Evolutionary conservation across 2,888 invertebrate genomes (phyloP), one percentile per base, ranked within the genome.

Genomic region (Idaea biselata): DNA sequence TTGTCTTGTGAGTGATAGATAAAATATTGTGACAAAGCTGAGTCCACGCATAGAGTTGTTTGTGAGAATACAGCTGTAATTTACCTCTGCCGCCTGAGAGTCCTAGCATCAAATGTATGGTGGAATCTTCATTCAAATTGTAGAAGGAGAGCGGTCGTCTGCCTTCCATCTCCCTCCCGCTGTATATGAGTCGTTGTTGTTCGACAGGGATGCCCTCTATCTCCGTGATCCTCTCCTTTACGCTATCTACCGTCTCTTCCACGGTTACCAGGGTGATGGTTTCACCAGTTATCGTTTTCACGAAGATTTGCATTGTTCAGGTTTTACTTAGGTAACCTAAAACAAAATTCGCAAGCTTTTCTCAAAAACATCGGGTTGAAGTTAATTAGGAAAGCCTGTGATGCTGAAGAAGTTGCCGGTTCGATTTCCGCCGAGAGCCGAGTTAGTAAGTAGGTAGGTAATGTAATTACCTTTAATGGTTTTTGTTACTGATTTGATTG

Each of bases 261-360:
- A 14, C 57, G 17, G 64, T 63, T 14, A 55, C 66, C 11, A 64
- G 55, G 3, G 63, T 60, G 8, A 68, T 55, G 6, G 68, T 68
- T 11, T 66, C 64, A 5, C 62, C 66, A 16, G 60, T 54, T 17
- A 66, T 58, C 2, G 61, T 59, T 58, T 54, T 53, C 7, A 68
- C 61, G 58, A 66, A 66, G 17, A 68, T 59, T 56, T 68, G 63
- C 68, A 68, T 68, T 1, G 32, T 32, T 32, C 32, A 8, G 4
- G 6, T 32, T 4, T 32, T 32, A 11, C 4, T 32, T 6, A 32
- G 32, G 6, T 32, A 3, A 32, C 11, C 11, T 32, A 0, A 32
- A 8, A 32, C 32, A 11, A 32, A n/a, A n/a, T n/a, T n/a, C n/a
- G n/a, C n/a, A n/a, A n/a, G n/a, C n/a, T n/a, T n/a, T n/a, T n/a